Evolutionary conservation across 2,888 invertebrate genomes (phyloP).

Genomic region (Sphaerophoria taeniata): DNA sequence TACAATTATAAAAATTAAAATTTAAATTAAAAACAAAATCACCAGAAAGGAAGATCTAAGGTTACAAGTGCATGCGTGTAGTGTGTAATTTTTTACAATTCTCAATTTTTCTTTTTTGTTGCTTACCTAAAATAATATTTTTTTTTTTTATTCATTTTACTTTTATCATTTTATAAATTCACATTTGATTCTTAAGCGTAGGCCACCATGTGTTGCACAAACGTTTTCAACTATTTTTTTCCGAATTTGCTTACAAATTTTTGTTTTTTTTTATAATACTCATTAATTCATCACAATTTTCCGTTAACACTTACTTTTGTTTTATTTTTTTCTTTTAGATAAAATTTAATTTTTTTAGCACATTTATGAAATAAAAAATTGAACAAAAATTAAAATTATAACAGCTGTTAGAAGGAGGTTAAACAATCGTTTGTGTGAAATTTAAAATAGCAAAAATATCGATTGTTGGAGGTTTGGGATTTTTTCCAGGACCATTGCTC

Average conservation of each 20-base stretch:
- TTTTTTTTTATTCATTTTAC: slow-evolving; percentile 21
- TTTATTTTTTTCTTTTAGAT: slow-evolving; percentile 55
- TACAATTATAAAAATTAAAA: slow-evolving; percentile 68
- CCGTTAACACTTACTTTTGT: slow-evolving; percentile 60
- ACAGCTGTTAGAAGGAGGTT: slow-evolving; percentile 18
- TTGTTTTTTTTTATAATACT: slow-evolving; percentile 63
- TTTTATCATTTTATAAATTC: slow-evolving; percentile 51
- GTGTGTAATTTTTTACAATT: slow-evolving; percentile 57
- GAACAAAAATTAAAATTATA: slow-evolving; percentile 34
- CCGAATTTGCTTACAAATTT: slow-evolving; percentile 38
- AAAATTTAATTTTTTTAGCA: slow-evolving; percentile 66
- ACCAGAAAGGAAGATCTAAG: slow-evolving; percentile 75
- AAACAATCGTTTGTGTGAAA: slow-evolving; percentile 22
- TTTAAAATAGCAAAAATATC: slow-evolving; percentile 3
- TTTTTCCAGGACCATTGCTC: too few relatives aligned
- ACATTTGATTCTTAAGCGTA: slow-evolving; percentile 71
- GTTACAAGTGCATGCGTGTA: slow-evolving; percentile 72
- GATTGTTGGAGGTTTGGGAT: too few relatives aligned
- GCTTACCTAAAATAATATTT: neutral
- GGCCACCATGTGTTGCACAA: slow-evolving; percentile 75
- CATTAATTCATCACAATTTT: slow-evolving; percentile 74
- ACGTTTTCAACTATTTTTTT: slow-evolving; percentile 62
- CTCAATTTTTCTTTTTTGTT: neutral
- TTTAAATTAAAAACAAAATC: slow-evolving; percentile 73
- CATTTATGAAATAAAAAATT: slow-evolving; percentile 31